phyloP scores from a whole-genome alignment of 1,140 invertebrate species.

The Nasonia vitripennis region DNA sequence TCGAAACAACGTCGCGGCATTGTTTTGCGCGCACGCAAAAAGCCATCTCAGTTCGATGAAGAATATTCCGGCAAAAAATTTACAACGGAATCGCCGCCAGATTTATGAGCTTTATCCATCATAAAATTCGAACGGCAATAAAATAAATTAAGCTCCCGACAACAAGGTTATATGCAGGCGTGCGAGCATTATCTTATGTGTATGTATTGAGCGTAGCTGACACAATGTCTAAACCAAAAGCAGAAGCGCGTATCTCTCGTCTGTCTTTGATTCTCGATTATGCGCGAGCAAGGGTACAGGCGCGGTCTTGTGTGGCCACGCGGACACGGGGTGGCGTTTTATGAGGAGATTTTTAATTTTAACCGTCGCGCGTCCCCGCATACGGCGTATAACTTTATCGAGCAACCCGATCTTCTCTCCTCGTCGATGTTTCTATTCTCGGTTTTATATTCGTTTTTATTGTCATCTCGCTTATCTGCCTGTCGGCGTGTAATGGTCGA shows the following conservation, averaged over 20 bases:
- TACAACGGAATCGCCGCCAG: conserved; percentile 39
- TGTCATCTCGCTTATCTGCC: conserved; percentile 8
- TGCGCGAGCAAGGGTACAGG: conserved; percentile 19
- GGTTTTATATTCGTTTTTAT: conserved; percentile 46
- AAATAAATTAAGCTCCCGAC: conserved; percentile 53
- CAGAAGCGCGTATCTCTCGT: no score
- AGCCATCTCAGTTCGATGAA: not conserved
- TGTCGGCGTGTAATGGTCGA: conserved; percentile 37
- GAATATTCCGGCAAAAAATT: conserved; percentile 30
- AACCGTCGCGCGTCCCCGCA: conserved; percentile 62
- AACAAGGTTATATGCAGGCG: conserved; percentile 35
- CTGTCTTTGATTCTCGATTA: no score
- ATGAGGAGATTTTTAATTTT: conserved; percentile 71
- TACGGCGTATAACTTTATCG: conserved; percentile 72
- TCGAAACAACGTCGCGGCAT: no score
- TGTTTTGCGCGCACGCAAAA: not conserved
- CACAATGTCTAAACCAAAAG: no score
- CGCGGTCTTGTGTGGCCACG: conserved; percentile 7
- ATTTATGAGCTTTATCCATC: conserved; percentile 53
- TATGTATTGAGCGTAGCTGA: no score
- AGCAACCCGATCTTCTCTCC: conserved; percentile 65
- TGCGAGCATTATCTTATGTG: conserved; percentile 38
- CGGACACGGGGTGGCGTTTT: conserved; percentile 45
- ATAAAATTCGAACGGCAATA: conserved; percentile 51
- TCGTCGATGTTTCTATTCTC: not conserved